Conservation (phyloP, 2,888 invertebrate species). For the Charanyca ferruginea region DNA sequence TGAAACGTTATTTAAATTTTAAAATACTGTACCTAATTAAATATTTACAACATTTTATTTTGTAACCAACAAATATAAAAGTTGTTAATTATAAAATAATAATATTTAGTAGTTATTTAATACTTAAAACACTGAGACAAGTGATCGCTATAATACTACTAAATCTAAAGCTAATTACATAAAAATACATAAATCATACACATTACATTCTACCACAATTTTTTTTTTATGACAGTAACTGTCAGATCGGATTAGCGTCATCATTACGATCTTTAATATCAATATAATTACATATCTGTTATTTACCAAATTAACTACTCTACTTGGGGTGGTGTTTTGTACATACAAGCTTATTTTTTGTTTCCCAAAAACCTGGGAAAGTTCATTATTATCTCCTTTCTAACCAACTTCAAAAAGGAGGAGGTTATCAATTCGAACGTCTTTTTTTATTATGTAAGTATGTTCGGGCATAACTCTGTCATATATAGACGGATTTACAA, state of each 20-base stretch:
- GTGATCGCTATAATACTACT: constrained; percentile 16
- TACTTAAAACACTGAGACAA: constrained; percentile 14
- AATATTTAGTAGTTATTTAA: not conserved
- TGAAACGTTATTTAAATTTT: not conserved
- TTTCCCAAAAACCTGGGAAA: not conserved
- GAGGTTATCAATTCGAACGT: too few species aligned
- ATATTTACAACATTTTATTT: not conserved
- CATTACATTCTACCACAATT: constrained; percentile 11
- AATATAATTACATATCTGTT: constrained; percentile 3
- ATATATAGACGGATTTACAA: too few species aligned
- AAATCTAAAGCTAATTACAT: constrained; percentile 25
- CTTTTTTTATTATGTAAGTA: too few species aligned
- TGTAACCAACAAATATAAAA: not conserved
- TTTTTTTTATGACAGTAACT: not conserved
- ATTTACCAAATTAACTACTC: constrained; percentile 20
- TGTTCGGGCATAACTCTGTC: too few species aligned
- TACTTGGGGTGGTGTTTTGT: constrained; percentile 38
- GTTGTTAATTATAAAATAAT: not conserved
- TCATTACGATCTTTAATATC: not conserved
- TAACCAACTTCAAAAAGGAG: too few species aligned
- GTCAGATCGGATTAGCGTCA: not conserved
- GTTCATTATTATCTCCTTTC: too few species aligned
- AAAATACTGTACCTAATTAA: too few species aligned
- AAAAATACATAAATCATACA: constrained; percentile 12
- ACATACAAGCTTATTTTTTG: not conserved